Conservation (phyloP, 2,797 vertebrate genomes). For the Phyllotis vaccarum region DNA sequence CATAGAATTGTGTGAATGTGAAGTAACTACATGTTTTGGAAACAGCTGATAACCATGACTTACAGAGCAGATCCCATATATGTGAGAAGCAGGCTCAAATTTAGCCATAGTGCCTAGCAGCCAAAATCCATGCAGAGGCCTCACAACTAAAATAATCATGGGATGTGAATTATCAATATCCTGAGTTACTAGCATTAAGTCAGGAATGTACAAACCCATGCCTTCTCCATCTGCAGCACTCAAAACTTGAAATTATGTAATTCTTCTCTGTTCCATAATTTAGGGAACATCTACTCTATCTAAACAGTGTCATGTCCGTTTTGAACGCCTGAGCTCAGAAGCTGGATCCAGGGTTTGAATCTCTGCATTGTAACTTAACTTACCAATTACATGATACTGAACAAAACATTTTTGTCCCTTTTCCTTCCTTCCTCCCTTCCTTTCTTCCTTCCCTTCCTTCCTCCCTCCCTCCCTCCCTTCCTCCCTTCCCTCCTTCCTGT, state of each 20-base stretch:
- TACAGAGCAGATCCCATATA: not conserved
- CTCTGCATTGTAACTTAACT: not conserved
- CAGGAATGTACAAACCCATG: not conserved
- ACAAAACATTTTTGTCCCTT: not conserved
- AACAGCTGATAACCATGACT: not conserved
- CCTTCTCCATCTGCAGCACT: not conserved
- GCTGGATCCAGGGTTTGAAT: not conserved
- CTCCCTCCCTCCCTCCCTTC: accelerated
- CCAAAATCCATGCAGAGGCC: not conserved
- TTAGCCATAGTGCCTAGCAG: not conserved
- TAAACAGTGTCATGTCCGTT: accelerated
- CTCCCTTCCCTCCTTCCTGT: not conserved
- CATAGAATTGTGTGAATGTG: not conserved
- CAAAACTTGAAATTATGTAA: not conserved
- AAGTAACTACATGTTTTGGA: not conserved
- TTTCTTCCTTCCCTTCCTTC: not conserved
- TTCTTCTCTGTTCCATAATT: not conserved
- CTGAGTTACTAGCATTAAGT: not conserved
- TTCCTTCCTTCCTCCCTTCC: not conserved
- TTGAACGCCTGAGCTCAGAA: not conserved
- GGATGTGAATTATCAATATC: not conserved
- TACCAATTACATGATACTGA: not conserved
- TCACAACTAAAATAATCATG: not conserved
- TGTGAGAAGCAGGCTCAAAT: not conserved
- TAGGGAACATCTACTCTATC: not conserved